Evolutionary conservation across 2,888 invertebrate species (phyloP).

Genomic region (Lacanobia wlatinum): DNA sequence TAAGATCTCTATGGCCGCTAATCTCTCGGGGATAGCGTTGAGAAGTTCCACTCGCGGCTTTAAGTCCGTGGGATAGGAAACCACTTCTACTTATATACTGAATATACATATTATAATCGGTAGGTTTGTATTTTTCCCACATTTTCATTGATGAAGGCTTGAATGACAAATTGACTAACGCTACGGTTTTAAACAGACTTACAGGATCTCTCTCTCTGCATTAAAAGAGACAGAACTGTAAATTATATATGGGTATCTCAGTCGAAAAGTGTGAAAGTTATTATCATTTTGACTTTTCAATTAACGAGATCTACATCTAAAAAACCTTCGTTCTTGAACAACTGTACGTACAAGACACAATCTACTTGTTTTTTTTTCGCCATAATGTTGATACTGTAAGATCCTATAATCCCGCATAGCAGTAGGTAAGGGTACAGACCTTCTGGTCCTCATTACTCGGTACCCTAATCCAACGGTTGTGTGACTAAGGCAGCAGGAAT

Average conservation of each 20-base stretch:
- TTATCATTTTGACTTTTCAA: background rate
- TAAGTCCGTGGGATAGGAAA: slow-evolving; percentile 3
- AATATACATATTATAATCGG: no score
- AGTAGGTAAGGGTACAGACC: slow-evolving; percentile 10
- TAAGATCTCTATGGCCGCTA: slow-evolving; percentile 77
- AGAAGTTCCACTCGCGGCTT: slow-evolving; percentile 41
- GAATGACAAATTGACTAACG: background rate
- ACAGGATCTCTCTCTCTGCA: no score
- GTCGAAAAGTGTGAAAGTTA: no score
- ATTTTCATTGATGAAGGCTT: background rate
- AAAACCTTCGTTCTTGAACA: background rate
- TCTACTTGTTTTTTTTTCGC: no score
- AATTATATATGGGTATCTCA: no score
- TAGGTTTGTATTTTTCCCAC: no score
- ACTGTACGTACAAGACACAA: background rate
- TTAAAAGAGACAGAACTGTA: no score
- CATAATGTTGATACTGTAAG: no score
- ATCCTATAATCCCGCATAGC: slow-evolving; percentile 6
- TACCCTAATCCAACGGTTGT: slow-evolving; percentile 71
- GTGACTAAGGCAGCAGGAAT: slow-evolving; percentile 66
- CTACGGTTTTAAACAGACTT: background rate
- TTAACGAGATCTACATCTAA: background rate
- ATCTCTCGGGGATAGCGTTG: slow-evolving; percentile 33
- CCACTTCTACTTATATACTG: no score
- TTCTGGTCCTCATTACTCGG: slow-evolving; percentile 31